Conservation (phyloP, 1,140 invertebrate species). For the Drosophila bifasciata region DNA sequence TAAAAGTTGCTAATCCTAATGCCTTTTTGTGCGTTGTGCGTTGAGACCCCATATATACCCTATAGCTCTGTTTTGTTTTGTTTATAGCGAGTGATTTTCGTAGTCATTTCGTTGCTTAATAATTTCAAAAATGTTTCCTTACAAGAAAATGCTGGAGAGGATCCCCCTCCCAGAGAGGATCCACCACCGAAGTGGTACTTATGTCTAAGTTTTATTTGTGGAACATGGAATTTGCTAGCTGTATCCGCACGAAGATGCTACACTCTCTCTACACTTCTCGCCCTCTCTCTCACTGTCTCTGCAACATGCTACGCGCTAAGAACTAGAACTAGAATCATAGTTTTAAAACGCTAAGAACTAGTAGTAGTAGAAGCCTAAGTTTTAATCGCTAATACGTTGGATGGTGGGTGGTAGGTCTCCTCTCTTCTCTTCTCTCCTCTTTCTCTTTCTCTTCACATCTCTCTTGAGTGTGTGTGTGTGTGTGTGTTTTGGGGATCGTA, state of each 20-base stretch:
- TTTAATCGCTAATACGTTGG: conserved; percentile 77
- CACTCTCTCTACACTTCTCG: conserved; percentile 18
- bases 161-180: conserved; percentile 21
- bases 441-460: conserved; percentile 9
- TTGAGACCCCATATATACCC: too few species aligned
- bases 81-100: conserved; percentile 31
- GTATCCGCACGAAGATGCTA: conserved; percentile 57
- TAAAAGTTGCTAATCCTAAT: too few species aligned
- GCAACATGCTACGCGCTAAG: conserved; percentile 28
- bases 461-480: conserved; percentile 12
- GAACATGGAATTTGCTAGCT: conserved; percentile 82
- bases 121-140: conserved; percentile 50
- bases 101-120: conserved; percentile 35
- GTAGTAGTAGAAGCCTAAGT: conserved; percentile 66
- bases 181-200: conserved; percentile 9
- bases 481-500: conserved; percentile 28
- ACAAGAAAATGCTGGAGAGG: conserved; percentile 41
- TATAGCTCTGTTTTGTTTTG: conserved; percentile 14
- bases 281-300: conserved; percentile 29
- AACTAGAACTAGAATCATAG: not conserved
- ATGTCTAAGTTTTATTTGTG: conserved; percentile 62
- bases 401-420: conserved; percentile 55
- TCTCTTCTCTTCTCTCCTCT: conserved; percentile 15
- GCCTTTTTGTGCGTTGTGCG: too few species aligned
- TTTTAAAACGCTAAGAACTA: conserved; percentile 52